phyloP scores from a whole-genome alignment of 2,888 invertebrate genomes.

The Tiliacea citrago region DNA sequence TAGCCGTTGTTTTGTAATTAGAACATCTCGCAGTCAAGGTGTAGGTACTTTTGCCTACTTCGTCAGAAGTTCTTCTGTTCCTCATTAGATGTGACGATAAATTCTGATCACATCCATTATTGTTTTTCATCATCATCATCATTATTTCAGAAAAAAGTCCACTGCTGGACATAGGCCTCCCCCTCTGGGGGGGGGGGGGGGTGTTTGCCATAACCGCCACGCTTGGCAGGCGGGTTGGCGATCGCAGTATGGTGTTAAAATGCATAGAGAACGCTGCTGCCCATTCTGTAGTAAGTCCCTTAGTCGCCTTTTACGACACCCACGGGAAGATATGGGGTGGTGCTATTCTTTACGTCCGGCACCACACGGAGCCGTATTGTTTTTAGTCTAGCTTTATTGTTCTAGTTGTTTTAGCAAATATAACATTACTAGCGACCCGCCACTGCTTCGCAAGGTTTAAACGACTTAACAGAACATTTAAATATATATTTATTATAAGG shows the following conservation, averaged over 20 bases:
- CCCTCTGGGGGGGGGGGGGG: not conserved
- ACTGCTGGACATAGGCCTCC: not conserved
- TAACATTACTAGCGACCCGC: not conserved
- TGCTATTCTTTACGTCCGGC: too few relatives aligned
- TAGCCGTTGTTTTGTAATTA: constrained; percentile 8
- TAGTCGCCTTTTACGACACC: too few relatives aligned
- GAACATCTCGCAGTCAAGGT: not conserved
- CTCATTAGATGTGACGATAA: not conserved
- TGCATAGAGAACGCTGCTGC: not conserved
- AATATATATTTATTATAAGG: not conserved
- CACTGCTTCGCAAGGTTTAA: not conserved
- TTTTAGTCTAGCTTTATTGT: not conserved
- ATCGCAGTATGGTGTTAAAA: not conserved
- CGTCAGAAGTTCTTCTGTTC: not conserved
- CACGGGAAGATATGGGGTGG: too few relatives aligned
- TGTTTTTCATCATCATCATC: too few relatives aligned
- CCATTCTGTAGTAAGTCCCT: not conserved
- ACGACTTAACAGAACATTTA: not conserved
- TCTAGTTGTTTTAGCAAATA: not conserved
- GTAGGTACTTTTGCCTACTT: not conserved
- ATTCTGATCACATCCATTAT: too few relatives aligned
- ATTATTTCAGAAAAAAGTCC: not conserved
- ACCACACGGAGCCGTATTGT: too few relatives aligned
- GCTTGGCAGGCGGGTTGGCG: not conserved
- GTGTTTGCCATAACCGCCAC: not conserved